Percentiles rank a stretch among this genome's conserved stretches.
Evolutionary conservation across 1,140 invertebrate species (phyloP).

Genomic region (Lepidostoma basale): DNA sequence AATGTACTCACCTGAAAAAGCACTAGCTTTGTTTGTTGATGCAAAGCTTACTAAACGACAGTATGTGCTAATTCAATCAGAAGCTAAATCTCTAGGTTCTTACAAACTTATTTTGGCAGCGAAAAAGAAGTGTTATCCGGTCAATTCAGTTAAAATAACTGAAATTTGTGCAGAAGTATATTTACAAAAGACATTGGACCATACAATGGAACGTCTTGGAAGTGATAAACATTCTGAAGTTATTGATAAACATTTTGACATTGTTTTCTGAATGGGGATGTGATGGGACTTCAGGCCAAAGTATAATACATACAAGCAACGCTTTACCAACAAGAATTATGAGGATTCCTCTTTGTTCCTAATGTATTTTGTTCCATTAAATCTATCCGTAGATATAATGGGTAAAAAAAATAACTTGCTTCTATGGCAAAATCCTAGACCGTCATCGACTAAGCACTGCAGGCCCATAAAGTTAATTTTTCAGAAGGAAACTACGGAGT

Average conservation of each 20-base stretch:
- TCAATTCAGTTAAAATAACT: neutral
- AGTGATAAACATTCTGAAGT: neutral
- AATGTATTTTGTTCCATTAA: neutral
- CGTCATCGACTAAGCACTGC: neutral
- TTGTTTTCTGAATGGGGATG: too few relatives aligned
- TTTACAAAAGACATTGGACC: conserved; percentile 8
- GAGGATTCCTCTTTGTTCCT: neutral
- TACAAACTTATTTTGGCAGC: too few relatives aligned
- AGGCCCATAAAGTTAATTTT: neutral
- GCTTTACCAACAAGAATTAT: neutral
- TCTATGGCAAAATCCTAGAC: neutral
- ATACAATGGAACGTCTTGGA: neutral
- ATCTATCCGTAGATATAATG: neutral
- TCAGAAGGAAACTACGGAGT: neutral
- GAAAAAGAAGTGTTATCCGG: neutral
- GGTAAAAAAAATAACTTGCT: neutral
- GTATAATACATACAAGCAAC: neutral
- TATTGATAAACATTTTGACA: too few relatives aligned
- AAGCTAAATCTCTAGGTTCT: too few relatives aligned
- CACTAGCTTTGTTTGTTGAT: too few relatives aligned
- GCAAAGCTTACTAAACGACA: too few relatives aligned
- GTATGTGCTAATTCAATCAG: too few relatives aligned
- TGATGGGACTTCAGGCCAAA: too few relatives aligned
- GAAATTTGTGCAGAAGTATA: neutral
- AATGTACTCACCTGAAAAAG: too few relatives aligned